Evolutionary conservation across 2,888 invertebrate genomes (phyloP).

Genomic region (Drosophila nr. medialis): DNA sequence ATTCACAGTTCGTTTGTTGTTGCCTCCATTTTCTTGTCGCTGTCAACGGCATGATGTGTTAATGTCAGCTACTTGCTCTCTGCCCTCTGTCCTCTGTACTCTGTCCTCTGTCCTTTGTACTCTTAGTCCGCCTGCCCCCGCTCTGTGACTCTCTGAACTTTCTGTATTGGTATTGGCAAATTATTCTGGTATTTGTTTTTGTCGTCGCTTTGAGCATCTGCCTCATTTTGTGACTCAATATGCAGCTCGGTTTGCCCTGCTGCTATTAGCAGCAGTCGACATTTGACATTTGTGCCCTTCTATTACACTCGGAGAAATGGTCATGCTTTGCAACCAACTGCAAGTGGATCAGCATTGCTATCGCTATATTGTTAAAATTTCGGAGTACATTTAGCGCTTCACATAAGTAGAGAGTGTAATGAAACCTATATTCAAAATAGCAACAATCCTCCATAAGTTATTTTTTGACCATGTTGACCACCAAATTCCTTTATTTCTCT

Average conservation of each 20-base stretch:
- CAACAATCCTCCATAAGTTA: background rate
- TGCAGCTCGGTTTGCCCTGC: conserved; percentile 56
- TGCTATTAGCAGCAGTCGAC: conserved; percentile 47
- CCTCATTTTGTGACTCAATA: conserved; percentile 61
- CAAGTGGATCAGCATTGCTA: background rate
- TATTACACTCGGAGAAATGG: conserved; percentile 4
- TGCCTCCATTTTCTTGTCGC: conserved; percentile 47
- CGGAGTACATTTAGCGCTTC: background rate
- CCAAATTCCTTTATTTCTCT: background rate
- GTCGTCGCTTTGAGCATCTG: conserved; percentile 55
- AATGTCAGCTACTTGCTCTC: conserved; percentile 64
- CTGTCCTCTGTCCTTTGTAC: conserved; percentile 13
- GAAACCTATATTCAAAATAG: background rate
- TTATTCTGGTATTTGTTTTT: conserved; percentile 75
- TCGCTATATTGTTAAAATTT: background rate
- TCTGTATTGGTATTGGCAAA: conserved; percentile 64
- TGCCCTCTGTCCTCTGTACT: conserved; percentile 26
- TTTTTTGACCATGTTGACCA: background rate
- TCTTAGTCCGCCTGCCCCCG: background rate
- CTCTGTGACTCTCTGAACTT: conserved; percentile 32
- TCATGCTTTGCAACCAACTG: too few species aligned
- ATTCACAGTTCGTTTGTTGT: conserved; percentile 7
- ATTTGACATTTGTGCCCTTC: conserved; percentile 21
- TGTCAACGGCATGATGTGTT: conserved; percentile 78
- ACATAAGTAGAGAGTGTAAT: background rate